A percentile compares a stretch with the other conserved stretches of the same genome.
Evolutionary conservation across 2,888 invertebrate genomes (phyloP).

Genomic region (Elgonia sp.): DNA sequence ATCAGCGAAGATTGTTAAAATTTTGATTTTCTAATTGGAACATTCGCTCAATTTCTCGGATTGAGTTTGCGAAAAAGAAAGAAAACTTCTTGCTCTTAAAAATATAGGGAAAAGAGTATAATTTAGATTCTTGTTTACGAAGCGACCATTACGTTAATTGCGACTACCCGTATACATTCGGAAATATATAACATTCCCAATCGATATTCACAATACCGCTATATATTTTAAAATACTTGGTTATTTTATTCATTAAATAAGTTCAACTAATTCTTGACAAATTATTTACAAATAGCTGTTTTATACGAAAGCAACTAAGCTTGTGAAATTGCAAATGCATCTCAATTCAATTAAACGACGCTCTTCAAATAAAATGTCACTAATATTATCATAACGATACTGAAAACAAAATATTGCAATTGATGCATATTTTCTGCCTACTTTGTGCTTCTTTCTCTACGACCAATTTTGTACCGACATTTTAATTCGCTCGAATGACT

Average conservation of each 20-base stretch:
- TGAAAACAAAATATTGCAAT: conserved; percentile 50
- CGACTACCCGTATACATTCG: conserved; percentile 79
- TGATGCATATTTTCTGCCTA: conserved; percentile 54
- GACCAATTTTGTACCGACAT: conserved; percentile 66
- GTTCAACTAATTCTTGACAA: conserved; percentile 29
- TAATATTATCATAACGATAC: conserved; percentile 51
- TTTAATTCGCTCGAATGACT: conserved; percentile 79
- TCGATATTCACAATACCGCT: conserved; percentile 72
- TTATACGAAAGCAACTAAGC: background rate
- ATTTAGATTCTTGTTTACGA: conserved; percentile 82
- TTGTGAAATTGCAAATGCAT: background rate
- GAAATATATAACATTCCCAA: conserved; percentile 76
- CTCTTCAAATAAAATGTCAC: conserved; percentile 24
- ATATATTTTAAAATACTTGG: conserved; percentile 39
- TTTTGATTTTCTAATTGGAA: conserved; percentile 80
- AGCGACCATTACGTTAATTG: conserved; percentile 83
- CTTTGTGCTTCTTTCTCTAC: conserved; percentile 60
- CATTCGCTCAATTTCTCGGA: conserved; percentile 79
- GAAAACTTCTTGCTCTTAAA: conserved; percentile 66
- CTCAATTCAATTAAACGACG: conserved; percentile 4
- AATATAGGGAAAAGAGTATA: conserved; percentile 78
- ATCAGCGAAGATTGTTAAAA: conserved; percentile 38
- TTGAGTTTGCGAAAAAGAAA: conserved; percentile 78
- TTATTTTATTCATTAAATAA: conserved; percentile 52
- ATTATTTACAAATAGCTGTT: too few relatives aligned